phyloP scores from a whole-genome alignment of 2,888 invertebrate genomes.

The Nebria salina region DNA sequence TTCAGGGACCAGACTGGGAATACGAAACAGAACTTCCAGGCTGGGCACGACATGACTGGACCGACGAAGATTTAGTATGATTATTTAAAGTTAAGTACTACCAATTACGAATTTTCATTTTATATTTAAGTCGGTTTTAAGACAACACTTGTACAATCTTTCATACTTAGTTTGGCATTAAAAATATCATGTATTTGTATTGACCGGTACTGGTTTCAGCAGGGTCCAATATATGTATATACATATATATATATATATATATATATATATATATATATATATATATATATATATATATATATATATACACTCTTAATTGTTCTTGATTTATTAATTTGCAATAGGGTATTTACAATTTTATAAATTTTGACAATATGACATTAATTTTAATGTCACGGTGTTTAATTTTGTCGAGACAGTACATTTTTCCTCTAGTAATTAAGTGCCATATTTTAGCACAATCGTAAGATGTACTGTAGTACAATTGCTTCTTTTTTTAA shows the following conservation, averaged over 20 bases:
- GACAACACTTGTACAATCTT: conserved; percentile 60
- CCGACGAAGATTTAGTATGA: conserved; percentile 69
- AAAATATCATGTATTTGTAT: background rate
- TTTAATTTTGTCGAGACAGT: background rate
- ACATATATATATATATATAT: background rate
- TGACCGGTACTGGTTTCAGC: background rate
- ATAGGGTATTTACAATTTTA: background rate
- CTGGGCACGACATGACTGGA: conserved; percentile 91
- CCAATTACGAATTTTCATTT: conserved; percentile 53
- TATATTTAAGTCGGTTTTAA: conserved; percentile 50
- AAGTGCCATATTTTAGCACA: conserved; percentile 42
- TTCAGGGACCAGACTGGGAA: conserved; percentile 92
- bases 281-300: background rate
- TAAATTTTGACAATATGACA: background rate
- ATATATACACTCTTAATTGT: background rate
- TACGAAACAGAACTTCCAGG: conserved; percentile 91
- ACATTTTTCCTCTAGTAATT: conserved; percentile 29
- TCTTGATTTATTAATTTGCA: background rate
- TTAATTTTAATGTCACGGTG: background rate
- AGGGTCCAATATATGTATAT: conserved; percentile 29
- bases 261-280: background rate
- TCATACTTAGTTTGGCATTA: conserved; percentile 52
- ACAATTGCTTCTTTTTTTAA: conserved; percentile 33
- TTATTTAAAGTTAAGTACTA: conserved; percentile 52
- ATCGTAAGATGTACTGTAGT: conserved; percentile 18